Percentiles rank a stretch among this genome's conserved stretches.
Evolutionary conservation across 2,797 vertebrate species (phyloP).

Genomic region (Syndactyla subalaris): DNA sequence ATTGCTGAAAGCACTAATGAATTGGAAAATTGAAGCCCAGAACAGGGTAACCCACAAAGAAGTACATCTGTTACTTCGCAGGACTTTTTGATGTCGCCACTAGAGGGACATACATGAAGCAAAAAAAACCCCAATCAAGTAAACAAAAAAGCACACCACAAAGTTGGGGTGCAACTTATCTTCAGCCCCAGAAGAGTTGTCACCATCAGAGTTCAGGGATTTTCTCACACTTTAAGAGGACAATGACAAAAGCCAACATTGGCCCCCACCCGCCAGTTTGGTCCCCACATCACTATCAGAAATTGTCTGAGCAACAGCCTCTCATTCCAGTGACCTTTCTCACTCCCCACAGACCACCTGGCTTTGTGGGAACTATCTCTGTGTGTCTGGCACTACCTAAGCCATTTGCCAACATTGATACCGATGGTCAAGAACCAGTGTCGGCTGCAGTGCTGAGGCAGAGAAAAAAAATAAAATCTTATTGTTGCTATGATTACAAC

Average conservation of each 20-base stretch:
- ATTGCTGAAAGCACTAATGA: neutral
- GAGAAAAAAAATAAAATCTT: neutral
- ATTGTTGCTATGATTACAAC: neutral
- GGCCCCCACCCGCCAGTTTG: accelerated
- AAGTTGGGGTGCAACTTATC: neutral
- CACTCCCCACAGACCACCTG: neutral
- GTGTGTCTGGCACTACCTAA: neutral
- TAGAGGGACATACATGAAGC: neutral
- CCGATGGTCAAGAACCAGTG: neutral
- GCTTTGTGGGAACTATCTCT: neutral
- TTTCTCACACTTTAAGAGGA: neutral
- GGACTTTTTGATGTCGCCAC: neutral
- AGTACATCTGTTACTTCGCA: neutral
- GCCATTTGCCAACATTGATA: neutral
- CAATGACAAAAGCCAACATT: neutral
- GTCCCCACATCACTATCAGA: neutral
- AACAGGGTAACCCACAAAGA: neutral
- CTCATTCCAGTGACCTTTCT: neutral
- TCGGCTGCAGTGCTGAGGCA: neutral
- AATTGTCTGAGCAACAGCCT: neutral
- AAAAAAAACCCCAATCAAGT: neutral
- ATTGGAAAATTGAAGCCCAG: neutral
- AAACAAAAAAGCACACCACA: neutral
- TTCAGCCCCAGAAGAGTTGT: neutral
- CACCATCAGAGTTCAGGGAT: neutral